Conservation (phyloP, 2,888 invertebrate genomes). For the Disparrhopalites patrizii region DNA sequence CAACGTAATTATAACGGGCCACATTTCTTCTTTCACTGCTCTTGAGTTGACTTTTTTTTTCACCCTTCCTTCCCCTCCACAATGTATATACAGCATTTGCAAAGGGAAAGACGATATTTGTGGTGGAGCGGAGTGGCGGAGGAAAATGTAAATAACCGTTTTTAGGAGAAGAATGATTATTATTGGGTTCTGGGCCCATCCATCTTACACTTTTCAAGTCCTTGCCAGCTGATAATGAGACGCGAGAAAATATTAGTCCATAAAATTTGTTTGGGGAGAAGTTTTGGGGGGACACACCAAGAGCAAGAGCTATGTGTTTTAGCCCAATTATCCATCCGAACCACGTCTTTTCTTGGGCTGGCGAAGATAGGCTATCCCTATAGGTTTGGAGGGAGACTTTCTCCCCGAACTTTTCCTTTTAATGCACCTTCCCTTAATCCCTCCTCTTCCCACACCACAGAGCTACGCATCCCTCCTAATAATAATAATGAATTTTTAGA, state of each 20-base stretch:
- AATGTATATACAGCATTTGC: too few species aligned
- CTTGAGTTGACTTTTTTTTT: too few species aligned
- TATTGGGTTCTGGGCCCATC: too few species aligned
- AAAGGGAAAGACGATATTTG: too few species aligned
- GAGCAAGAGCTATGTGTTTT: background rate
- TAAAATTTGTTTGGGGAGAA: too few species aligned
- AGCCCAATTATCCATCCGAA: background rate
- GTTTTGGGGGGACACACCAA: background rate
- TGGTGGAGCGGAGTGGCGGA: too few species aligned
- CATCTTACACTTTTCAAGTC: background rate
- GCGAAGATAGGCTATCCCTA: background rate
- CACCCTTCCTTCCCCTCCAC: too few species aligned
- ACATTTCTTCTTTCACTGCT: too few species aligned
- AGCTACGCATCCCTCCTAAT: background rate
- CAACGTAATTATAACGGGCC: too few species aligned
- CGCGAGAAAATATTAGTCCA: conserved; percentile 2
- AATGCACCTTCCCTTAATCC: background rate
- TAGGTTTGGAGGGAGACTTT: too few species aligned
- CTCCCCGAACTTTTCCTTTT: too few species aligned
- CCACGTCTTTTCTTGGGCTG: background rate
- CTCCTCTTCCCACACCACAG: background rate
- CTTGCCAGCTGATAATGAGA: conserved; percentile 8
- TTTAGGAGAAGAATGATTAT: too few species aligned
- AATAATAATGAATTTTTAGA: conserved; percentile 10
- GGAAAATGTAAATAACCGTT: conserved; percentile 5